Conservation (phyloP, 2,888 invertebrate genomes). For the Deilephila porcellus region DNA sequence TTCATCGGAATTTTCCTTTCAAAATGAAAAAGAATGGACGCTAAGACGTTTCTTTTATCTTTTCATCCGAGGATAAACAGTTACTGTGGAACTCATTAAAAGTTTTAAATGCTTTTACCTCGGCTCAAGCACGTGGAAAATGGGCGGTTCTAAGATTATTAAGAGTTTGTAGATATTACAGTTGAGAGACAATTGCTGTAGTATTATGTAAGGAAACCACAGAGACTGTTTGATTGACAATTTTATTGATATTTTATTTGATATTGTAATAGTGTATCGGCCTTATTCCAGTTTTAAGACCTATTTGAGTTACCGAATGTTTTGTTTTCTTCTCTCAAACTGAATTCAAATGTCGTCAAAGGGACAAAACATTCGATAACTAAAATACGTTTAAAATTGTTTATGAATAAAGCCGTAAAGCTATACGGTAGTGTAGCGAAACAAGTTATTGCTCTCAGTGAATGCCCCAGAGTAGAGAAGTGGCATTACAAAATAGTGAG, state of each 20-base stretch:
- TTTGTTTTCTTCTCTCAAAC: no score
- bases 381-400: no score
- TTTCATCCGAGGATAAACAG: conserved; percentile 54
- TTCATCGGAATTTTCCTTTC: conserved; percentile 12
- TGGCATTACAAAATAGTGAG: no score
- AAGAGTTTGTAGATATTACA: conserved; percentile 27
- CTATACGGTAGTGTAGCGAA: no score
- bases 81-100: conserved; percentile 63
- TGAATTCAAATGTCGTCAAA: no score
- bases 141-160: conserved; percentile 43
- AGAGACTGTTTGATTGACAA: no score
- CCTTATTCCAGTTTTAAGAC: background rate
- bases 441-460: no score
- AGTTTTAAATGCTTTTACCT: conserved; percentile 61
- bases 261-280: background rate
- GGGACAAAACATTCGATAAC: no score
- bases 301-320: no score
- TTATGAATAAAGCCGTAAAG: no score
- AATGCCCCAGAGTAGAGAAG: no score
- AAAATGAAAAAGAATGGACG: conserved; percentile 30
- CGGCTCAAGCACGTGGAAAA: conserved; percentile 44
- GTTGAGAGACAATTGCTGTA: conserved; percentile 2
- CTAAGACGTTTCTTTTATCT: conserved; percentile 41
- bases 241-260: background rate
- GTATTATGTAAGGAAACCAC: background rate